Evolutionary conservation across 2,797 vertebrate genomes (phyloP).

Genomic region (Spheniscus humboldti): DNA sequence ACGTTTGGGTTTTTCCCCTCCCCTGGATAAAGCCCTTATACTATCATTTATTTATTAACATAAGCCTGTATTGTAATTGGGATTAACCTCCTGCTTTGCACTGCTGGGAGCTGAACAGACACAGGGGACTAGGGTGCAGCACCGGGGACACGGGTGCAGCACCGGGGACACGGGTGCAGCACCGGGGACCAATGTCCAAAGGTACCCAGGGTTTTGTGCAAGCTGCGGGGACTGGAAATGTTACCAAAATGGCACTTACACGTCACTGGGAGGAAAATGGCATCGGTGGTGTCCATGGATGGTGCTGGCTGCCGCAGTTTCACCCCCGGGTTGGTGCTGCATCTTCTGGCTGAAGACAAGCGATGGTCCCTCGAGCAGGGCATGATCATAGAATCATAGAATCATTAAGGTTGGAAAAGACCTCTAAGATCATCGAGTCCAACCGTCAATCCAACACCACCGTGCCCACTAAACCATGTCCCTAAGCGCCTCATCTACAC

Average conservation of each 20-base stretch:
- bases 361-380: fast-evolving
- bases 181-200: background rate
- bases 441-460: too few relatives aligned
- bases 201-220: background rate
- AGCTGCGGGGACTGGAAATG: background rate
- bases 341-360: background rate
- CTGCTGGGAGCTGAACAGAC: background rate
- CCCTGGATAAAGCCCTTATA: background rate
- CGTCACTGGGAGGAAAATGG: background rate
- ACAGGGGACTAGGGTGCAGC: background rate
- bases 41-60: background rate
- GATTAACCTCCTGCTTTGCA: background rate
- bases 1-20: background rate
- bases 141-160: background rate
- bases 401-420: too few relatives aligned
- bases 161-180: background rate
- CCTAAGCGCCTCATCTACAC: too few relatives aligned
- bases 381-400: too few relatives aligned
- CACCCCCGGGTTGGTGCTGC: background rate
- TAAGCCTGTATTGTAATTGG: background rate
- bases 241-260: background rate
- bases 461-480: too few relatives aligned
- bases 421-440: too few relatives aligned
- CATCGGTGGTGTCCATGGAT: fast-evolving
- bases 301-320: background rate